Evolutionary conservation across 2,113 vertebrate species (phyloP).

Genomic region (Taxidea taxus): DNA sequence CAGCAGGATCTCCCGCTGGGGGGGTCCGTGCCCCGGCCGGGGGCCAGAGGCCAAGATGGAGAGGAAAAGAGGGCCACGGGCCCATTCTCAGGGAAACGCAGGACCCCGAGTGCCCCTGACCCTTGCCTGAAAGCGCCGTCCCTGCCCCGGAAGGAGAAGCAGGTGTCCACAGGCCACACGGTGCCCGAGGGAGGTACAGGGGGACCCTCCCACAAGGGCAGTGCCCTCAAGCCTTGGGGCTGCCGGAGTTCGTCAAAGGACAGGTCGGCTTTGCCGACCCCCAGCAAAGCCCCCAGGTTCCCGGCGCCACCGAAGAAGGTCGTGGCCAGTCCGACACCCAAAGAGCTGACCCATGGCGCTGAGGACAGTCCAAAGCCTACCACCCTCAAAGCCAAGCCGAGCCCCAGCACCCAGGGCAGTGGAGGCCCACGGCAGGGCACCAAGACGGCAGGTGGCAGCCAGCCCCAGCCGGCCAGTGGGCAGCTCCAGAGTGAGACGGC

Average conservation of each 20-base stretch:
- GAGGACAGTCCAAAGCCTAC: conserved; percentile 59
- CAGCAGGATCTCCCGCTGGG: background rate
- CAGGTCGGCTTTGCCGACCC: fast-evolving
- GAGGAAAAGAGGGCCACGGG: conserved; percentile 43
- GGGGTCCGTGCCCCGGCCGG: conserved; percentile 40
- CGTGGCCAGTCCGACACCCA: fast-evolving
- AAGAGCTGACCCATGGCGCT: fast-evolving
- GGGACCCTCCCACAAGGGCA: conserved; percentile 56
- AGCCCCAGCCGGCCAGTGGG: conserved; percentile 67
- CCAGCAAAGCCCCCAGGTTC: conserved; percentile 56
- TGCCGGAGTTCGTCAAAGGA: conserved; percentile 62
- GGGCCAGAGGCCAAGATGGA: conserved; percentile 28
- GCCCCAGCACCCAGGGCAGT: conserved; percentile 73
- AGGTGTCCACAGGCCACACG: background rate
- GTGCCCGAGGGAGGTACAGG: background rate
- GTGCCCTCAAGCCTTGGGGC: background rate
- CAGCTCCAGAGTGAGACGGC: conserved; percentile 78
- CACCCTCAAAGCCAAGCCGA: conserved; percentile 47
- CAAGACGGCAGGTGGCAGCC: conserved; percentile 61
- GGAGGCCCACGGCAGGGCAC: conserved; percentile 26
- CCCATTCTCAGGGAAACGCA: conserved; percentile 42
- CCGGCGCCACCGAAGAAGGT: background rate
- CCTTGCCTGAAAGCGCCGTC: background rate
- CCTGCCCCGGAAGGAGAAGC: conserved; percentile 58
- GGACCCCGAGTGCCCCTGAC: fast-evolving